Conservation (phyloP, 2,113 vertebrate genomes). For the Mastomys coucha region DNA sequence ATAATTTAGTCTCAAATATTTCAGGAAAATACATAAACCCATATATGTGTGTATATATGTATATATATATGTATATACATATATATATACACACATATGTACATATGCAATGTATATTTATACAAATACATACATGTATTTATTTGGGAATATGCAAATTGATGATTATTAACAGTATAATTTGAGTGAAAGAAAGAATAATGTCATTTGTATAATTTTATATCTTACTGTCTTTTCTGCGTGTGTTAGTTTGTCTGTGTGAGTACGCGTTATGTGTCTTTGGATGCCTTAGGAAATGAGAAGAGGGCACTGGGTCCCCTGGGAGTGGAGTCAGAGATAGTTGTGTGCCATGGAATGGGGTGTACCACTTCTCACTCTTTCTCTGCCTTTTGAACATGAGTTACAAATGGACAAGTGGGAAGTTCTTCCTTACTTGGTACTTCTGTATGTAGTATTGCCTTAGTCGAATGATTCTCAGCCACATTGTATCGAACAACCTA, state of each 20-base stretch:
- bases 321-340: background rate
- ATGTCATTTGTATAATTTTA: background rate
- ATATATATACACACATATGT: too few relatives aligned
- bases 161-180: background rate
- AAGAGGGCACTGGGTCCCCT: background rate
- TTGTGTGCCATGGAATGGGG: too few relatives aligned
- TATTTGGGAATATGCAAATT: too few relatives aligned
- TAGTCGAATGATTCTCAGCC: background rate
- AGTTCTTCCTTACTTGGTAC: background rate
- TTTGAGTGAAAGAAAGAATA: background rate
- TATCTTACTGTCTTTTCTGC: background rate
- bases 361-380: background rate
- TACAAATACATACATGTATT: too few relatives aligned
- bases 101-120: too few relatives aligned
- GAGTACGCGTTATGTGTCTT: background rate
- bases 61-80: too few relatives aligned
- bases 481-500: fast-evolving
- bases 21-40: too few relatives aligned
- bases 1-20: too few relatives aligned
- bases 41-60: too few relatives aligned
- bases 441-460: background rate
- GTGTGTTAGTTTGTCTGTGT: background rate
- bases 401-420: background rate
- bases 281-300: background rate
- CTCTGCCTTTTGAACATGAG: background rate